Evolutionary conservation across 2,888 invertebrate species (phyloP).

Genomic region (Callyntrura sp.): DNA sequence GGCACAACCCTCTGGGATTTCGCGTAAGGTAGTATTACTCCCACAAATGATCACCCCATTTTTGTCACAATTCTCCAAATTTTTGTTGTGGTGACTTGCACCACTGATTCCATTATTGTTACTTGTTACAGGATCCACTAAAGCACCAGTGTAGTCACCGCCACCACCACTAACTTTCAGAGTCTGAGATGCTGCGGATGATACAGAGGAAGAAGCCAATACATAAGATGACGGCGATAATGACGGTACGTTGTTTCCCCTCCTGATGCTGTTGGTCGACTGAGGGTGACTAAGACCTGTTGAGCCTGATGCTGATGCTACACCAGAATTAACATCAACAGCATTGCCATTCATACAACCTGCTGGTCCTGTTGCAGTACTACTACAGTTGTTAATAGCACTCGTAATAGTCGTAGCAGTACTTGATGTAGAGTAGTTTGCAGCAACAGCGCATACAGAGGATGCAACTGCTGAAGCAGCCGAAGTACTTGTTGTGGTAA

Average conservation of each 20-base stretch:
- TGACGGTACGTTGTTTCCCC: constrained; percentile 66
- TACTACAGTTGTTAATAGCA: constrained; percentile 16
- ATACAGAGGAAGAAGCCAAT: constrained; percentile 13
- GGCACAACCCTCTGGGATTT: constrained; percentile 25
- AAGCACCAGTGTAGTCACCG: constrained; percentile 29
- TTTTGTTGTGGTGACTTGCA: constrained; percentile 60
- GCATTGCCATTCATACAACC: constrained; percentile 57
- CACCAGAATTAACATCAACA: neutral
- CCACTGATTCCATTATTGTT: constrained; percentile 62
- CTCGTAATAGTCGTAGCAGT: constrained; percentile 31
- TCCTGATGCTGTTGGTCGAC: constrained; percentile 74
- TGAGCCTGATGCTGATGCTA: constrained; percentile 65
- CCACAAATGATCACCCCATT: constrained; percentile 63
- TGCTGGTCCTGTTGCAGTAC: constrained; percentile 59
- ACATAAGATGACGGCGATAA: constrained; percentile 9
- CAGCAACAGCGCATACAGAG: neutral
- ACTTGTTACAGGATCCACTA: constrained; percentile 43
- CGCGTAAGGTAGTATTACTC: constrained; percentile 37
- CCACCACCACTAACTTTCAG: constrained; percentile 28
- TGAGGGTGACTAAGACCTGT: constrained; percentile 77
- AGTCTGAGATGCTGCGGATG: constrained; percentile 38
- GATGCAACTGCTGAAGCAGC: constrained; percentile 1
- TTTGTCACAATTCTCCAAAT: constrained; percentile 69
- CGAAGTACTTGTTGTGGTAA: neutral
- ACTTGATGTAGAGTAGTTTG: constrained; percentile 57